Evolutionary conservation across 2,888 invertebrate genomes (phyloP), one percentile per base, ranked within the genome.

Genomic region (Acholoe squamosa): DNA sequence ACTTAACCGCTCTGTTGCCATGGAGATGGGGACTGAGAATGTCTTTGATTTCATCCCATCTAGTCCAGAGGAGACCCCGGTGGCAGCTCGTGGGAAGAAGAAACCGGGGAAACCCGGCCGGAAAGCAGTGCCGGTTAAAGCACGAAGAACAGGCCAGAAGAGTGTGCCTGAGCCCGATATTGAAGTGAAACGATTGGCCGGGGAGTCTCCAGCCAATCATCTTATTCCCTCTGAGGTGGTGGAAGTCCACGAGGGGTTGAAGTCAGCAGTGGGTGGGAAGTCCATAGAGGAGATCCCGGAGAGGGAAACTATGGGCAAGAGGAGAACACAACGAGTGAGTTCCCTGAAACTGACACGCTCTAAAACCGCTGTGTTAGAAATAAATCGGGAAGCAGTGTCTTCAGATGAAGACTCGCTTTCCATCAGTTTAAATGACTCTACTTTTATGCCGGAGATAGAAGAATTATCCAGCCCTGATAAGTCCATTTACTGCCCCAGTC

Each of bases 1-100:
- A 5, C 56, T 88, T 28, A 88, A 88, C 22, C 34, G 56, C 22
- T n/a, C n/a, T 7, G 88, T 88, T 31, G 31, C 28, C n/a, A 33
- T 34, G 67, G 89, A 67, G 31, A 67, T 67, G 28, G 89, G 67
- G 12, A 61, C 14, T 19, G 84, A 90, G 52, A 77, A 90, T 54
- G 56, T 90, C 1, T 90, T 43, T 56, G 90, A 90, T 52, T 90
- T 90, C 33, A 51, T 90, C 14, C 76, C 52, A 14, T 80, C 80
- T n/a, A 54, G 54, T 84, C 54, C 77, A 12, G 90, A 90, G 54
- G 80, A 80, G 28, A 84, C 77, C 14, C 84, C 77, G 14, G 33
- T 67, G 16, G 52, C 76, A 12, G 89, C 89, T 0, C 51, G 34
- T 0, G 77, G 52, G 12, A 77, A 77, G 52, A 89, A 89, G 80